These are phyloP conservation scores for Drosophila mercatorum DNA, from an alignment of 2,888 invertebrate species.

Conservation along the genomic window DNA sequence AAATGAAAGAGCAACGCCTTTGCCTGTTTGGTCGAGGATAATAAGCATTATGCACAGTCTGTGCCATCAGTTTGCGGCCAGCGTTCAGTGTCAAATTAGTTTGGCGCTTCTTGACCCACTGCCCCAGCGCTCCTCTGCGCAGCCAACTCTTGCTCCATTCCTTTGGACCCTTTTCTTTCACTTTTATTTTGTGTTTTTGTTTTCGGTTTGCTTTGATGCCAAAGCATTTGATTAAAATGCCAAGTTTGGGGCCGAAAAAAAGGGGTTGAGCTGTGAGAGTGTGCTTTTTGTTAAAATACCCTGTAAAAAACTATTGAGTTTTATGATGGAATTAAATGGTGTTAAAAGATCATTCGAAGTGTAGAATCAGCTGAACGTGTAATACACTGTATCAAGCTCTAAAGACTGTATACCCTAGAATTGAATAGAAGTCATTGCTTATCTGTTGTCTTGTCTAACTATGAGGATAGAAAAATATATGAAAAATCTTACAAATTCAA, in stretches of 20 bases:
- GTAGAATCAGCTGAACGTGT: too few species aligned
- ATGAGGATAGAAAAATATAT: too few species aligned
- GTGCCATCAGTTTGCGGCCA: slow-evolving; percentile 31
- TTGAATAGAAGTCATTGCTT: too few species aligned
- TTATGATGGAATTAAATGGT: too few species aligned
- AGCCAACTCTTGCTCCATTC: not conserved
- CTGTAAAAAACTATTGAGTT: not conserved
- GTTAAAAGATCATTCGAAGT: too few species aligned
- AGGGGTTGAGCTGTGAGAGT: not conserved
- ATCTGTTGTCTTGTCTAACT: too few species aligned
- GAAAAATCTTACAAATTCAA: too few species aligned
- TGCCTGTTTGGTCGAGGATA: slow-evolving; percentile 55
- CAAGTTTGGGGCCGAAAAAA: not conserved
- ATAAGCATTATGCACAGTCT: slow-evolving; percentile 74
- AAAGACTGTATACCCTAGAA: too few species aligned
- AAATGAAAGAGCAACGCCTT: slow-evolving; percentile 45
- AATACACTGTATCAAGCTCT: too few species aligned
- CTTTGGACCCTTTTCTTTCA: slow-evolving; percentile 24
- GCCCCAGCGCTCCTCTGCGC: not conserved
- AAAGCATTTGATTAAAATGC: slow-evolving; percentile 61
- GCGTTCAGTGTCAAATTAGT: slow-evolving; percentile 72
- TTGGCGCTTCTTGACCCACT: slow-evolving; percentile 42
- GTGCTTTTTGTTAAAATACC: not conserved
- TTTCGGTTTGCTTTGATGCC: slow-evolving; percentile 47
- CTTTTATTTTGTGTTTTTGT: not conserved